Evolutionary conservation across 1,140 invertebrate genomes (phyloP), one percentile per base, ranked within the genome.

Genomic region (Sitobion miscanthi): DNA sequence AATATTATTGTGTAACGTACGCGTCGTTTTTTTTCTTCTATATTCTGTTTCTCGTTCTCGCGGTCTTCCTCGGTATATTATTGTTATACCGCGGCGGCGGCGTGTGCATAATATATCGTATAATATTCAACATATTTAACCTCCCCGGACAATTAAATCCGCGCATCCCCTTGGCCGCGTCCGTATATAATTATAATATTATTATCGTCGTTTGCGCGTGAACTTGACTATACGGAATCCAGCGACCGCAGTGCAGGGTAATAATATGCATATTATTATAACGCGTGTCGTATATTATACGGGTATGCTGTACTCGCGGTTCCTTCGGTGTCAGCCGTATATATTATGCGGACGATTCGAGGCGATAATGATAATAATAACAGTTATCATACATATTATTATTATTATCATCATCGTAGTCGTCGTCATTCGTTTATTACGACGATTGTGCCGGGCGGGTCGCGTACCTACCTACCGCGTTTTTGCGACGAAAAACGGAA

Each of bases 211-310:
- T n/a, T n/a, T 77, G 14, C 30, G 11, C 62, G 62, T n/a, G 62
- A 77, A 77, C 62, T 77, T n/a, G n/a, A 77, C 30, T n/a, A 54
- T 14, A 11, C 62, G 62, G 30, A 77, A 77, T n/a, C n/a, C n/a
- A 6, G 62, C 14, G 62, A 30, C 62, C 62, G 14, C n/a, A 17
- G 62, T n/a, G 30, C 62, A 35, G 62, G 23, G 25, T 30, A 77
- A 35, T n/a, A n/a, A 77, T 77, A n/a, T 77, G 62, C 62, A 77
- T 77, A 57, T 54, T n/a, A n/a, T 77, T 77, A n/a, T 77, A 77
- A 77, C n/a, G 11, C 30, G 62, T 77, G 62, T 77, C 62, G 30
- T n/a, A 77, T n/a, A n/a, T 69, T n/a, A 77, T n/a, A 69, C 14
- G 3, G 42, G 42, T 42, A n/a, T n/a, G 20, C 11, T 62, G 6